Evolutionary conservation across 1,140 invertebrate species (phyloP), one percentile per base, ranked within the genome.

Genomic region (Trypoxylus dichotomus): DNA sequence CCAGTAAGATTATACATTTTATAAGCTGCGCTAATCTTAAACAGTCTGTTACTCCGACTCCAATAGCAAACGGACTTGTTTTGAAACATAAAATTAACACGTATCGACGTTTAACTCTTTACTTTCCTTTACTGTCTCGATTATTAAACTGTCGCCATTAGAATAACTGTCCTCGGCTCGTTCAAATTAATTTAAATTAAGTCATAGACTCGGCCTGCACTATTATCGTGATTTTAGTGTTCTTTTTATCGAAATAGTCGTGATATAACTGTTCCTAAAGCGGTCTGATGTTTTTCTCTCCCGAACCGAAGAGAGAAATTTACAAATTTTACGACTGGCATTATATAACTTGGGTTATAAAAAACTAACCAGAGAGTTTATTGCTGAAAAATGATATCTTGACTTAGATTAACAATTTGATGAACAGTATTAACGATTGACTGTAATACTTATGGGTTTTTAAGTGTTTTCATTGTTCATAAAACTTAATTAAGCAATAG

Each of bases 131-230:
- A 54, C 19, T 2, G 47, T 54, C 6, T 54, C 47, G 47, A 54
- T 54, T 54, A 54, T 54, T 54, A 54, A 54, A 54, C 47, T 54
- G 47, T 54, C 47, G 47, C 47, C 47, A 54, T 54, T 54, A 54
- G 19, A 54, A 54, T 54, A 54, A 54, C 47, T 19, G 47, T 54
- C 32, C 32, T 54, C 47, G n/a, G 13, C 7, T 54, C 47, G 19
- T 54, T 54, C 19, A 54, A 54, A 54, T 54, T 54, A 19, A 54
- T 54, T 54, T 54, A 54, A 54, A 54, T 54, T 21, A 19, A 54
- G 47, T 54, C 47, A 54, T 54, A 54, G 5, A 7, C 47, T 19
- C 13, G 13, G 15, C 6, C 19, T 54, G 6, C 2, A n/a, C 47
- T 54, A 19, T 54, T 54, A 54, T 19, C 47, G 5, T 54, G 19